Evolutionary conservation across 2,888 invertebrate genomes (phyloP).

Genomic region (Drosophila mulleri): DNA sequence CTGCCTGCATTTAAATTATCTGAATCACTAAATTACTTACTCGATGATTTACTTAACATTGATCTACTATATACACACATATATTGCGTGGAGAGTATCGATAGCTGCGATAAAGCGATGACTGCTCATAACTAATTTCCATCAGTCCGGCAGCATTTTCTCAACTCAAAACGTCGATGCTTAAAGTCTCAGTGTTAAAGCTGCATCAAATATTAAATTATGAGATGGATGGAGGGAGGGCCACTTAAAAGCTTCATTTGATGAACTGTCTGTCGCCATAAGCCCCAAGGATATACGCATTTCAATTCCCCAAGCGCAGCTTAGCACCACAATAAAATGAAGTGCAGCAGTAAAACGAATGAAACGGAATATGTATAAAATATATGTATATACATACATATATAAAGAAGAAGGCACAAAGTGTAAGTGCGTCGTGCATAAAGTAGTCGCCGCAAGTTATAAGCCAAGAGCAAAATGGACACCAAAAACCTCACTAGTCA

Average conservation of each 20-base stretch:
- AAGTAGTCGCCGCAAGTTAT: slow-evolving; percentile 71
- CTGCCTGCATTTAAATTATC: not conserved
- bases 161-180: not conserved
- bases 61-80: not conserved
- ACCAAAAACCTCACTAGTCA: slow-evolving; percentile 69
- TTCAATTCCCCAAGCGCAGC: slow-evolving; percentile 76
- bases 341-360: slow-evolving; percentile 74
- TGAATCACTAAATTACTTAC: not conserved
- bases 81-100: not conserved
- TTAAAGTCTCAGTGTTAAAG: slow-evolving; percentile 15
- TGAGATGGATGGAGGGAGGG: slow-evolving; percentile 22
- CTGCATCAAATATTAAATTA: slow-evolving; percentile 52
- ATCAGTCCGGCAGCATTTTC: not conserved
- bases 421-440: slow-evolving; percentile 74
- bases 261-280: slow-evolving; percentile 68
- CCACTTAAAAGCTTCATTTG: slow-evolving; percentile 65
- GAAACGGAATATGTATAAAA: slow-evolving; percentile 2
- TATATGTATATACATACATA: not conserved
- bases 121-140: not conserved
- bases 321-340: slow-evolving; percentile 77
- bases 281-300: slow-evolving; percentile 69
- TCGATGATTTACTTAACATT: not conserved
- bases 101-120: not conserved
- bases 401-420: slow-evolving; percentile 28
- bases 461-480: slow-evolving; percentile 73